A percentile compares a stretch with the other conserved stretches of the same genome.
These are phyloP conservation scores for Pluvialis apricaria DNA, from an alignment of 2,113 vertebrate genomes.

Conservation along the genomic window DNA sequence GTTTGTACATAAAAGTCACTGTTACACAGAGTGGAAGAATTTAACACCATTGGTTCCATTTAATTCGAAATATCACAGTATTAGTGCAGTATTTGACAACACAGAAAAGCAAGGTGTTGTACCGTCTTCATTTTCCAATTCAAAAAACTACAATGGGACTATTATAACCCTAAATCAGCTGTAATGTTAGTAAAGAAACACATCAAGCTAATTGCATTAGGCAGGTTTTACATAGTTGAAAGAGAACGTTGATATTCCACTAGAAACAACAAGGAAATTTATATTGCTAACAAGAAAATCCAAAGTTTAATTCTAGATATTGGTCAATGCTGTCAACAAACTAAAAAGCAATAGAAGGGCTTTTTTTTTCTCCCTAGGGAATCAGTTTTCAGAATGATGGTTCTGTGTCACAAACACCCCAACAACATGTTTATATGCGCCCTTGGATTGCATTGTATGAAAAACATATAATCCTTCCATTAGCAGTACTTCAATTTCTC, in stretches of 20 bases:
- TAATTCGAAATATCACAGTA: not conserved
- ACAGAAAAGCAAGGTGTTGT: not conserved
- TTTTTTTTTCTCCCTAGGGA: not conserved
- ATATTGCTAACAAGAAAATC: not conserved
- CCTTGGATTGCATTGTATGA: not conserved
- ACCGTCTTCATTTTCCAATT: not conserved
- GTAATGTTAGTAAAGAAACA: not conserved
- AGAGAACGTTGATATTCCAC: not conserved
- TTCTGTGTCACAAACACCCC: not conserved
- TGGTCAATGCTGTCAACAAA: not conserved
- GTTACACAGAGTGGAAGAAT: not conserved
- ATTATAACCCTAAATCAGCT: not conserved
- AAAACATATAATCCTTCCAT: not conserved
- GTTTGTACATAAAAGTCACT: not conserved
- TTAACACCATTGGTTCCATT: not conserved
- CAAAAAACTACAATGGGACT: not conserved
- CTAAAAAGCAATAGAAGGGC: not conserved
- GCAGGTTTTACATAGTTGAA: not conserved
- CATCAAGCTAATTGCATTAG: not conserved
- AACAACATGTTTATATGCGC: rapidly evolving
- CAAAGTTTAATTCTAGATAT: not conserved
- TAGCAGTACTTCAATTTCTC: not conserved
- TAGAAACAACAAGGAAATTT: not conserved
- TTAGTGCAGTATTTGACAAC: not conserved
- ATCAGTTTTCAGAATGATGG: not conserved